Percentiles rank a stretch among this genome's conserved stretches.
These are phyloP conservation scores for Morpho helenor DNA, from an alignment of 2,888 invertebrate species.

Conservation along the genomic window DNA sequence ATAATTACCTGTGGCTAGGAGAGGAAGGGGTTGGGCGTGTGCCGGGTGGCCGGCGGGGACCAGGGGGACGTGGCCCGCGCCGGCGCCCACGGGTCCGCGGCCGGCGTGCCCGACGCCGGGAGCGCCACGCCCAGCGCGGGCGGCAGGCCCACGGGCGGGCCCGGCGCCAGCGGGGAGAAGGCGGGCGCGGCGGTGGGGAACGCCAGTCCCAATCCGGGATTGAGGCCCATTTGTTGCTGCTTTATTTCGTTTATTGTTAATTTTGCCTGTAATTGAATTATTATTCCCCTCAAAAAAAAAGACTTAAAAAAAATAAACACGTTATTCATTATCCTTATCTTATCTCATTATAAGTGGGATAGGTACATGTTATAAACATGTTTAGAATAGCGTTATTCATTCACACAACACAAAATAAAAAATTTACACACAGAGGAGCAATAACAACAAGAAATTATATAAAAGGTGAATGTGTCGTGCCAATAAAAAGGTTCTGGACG, in stretches of 20 bases:
- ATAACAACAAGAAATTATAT: no score
- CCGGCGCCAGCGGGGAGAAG: conserved; percentile 27
- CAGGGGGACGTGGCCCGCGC: conserved; percentile 50
- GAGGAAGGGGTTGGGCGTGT: conserved; percentile 82
- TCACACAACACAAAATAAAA: no score
- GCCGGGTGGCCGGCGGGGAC: conserved; percentile 53
- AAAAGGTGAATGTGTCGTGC: no score
- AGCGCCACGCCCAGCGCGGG: conserved; percentile 43
- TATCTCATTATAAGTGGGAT: no score
- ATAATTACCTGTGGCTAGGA: conserved; percentile 74
- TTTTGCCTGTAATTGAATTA: conserved; percentile 76
- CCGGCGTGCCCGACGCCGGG: conserved; percentile 38
- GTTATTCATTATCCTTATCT: no score
- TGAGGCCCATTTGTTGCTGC: conserved; percentile 81
- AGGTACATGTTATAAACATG: no score
- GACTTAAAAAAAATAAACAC: no score
- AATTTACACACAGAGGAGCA: no score
- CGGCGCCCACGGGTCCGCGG: conserved; percentile 44
- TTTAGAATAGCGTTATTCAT: no score
- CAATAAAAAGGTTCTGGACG: no score
- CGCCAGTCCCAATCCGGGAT: conserved; percentile 46
- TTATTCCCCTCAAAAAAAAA: no score
- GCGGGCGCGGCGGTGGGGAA: conserved; percentile 50
- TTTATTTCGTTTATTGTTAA: conserved; percentile 89
- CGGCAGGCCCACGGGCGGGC: conserved; percentile 24